A percentile compares a stretch with the other conserved stretches of the same genome.
Evolutionary conservation across 37 sponge, comb jelly and placozoan species (phyloP).

Genomic region (Chondrilla cf. caribensis): DNA sequence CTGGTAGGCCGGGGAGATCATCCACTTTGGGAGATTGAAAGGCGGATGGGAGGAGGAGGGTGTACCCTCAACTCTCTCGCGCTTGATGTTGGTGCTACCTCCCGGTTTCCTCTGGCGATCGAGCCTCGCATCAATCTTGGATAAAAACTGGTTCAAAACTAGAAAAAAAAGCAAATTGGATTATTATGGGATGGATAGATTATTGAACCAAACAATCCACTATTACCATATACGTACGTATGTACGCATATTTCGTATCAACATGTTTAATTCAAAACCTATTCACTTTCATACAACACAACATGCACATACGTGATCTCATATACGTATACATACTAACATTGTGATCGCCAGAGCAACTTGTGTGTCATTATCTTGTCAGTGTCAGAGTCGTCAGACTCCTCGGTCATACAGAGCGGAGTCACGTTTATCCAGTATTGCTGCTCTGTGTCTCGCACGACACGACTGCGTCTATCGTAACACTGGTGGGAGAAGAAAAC

Average conservation of each 20-base stretch:
- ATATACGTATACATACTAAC: conserved; percentile 22
- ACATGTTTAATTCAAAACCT: no score
- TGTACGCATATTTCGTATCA: no score
- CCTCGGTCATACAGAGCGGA: conserved; percentile 80
- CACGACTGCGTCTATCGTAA: conserved; percentile 58
- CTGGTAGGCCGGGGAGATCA: conserved; percentile 64
- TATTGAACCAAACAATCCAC: neutral
- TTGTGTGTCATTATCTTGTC: conserved; percentile 83
- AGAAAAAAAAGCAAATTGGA: neutral
- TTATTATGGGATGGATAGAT: neutral
- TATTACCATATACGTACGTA: neutral
- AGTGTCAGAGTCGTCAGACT: conserved; percentile 61
- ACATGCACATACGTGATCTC: neutral
- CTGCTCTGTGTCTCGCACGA: conserved; percentile 61
- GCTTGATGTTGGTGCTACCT: conserved; percentile 44
- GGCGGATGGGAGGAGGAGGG: conserved; percentile 64
- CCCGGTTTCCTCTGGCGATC: conserved; percentile 60
- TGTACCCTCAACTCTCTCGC: conserved; percentile 53
- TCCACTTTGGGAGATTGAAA: conserved; percentile 60
- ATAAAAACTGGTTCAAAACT: conserved; percentile 75
- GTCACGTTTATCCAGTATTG: conserved; percentile 66
- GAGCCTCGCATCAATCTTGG: conserved; percentile 67
- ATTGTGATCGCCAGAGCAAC: conserved; percentile 78
- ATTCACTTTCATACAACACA: no score
- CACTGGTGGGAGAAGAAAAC: conserved; percentile 2